phyloP scores from a whole-genome alignment of 2,113 vertebrate species.

The Anthoscopus minutus region DNA sequence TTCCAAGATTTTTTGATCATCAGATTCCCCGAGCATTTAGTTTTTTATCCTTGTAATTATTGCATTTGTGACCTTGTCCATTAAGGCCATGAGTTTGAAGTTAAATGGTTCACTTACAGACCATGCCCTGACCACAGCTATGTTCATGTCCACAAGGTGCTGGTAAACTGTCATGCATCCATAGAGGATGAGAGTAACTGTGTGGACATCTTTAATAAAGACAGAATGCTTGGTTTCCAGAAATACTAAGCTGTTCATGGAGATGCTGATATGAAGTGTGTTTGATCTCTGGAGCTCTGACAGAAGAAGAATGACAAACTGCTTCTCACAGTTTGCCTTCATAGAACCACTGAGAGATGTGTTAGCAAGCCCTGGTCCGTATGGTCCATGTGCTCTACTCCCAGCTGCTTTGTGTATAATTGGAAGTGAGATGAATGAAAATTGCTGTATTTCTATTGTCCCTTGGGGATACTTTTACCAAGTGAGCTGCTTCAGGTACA shows the following conservation, averaged over 20 bases:
- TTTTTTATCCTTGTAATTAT: not conserved
- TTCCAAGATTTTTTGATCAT: not conserved
- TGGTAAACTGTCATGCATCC: not conserved
- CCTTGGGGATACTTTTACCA: not conserved
- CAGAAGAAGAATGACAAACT: not conserved
- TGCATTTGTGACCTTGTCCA: not conserved
- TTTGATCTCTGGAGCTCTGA: not conserved
- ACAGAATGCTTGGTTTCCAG: not conserved
- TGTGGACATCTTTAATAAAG: not conserved
- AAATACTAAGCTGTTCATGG: not conserved
- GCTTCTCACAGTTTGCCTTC: fast-evolving
- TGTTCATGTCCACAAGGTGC: too few relatives aligned
- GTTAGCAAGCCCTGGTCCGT: not conserved
- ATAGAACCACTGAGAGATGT: not conserved
- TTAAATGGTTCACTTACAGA: not conserved
- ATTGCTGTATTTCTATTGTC: not conserved
- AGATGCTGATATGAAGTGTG: not conserved
- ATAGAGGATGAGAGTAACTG: fast-evolving
- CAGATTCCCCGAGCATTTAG: not conserved
- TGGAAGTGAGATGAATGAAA: not conserved
- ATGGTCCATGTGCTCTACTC: not conserved
- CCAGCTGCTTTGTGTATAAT: not conserved
- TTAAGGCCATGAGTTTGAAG: not conserved
- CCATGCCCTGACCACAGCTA: not conserved
- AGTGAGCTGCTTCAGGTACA: not conserved